A percentile compares a stretch with the other conserved stretches of the same genome.
phyloP scores from a whole-genome alignment of 2,888 invertebrate species.

The Pimpla rufipes region DNA sequence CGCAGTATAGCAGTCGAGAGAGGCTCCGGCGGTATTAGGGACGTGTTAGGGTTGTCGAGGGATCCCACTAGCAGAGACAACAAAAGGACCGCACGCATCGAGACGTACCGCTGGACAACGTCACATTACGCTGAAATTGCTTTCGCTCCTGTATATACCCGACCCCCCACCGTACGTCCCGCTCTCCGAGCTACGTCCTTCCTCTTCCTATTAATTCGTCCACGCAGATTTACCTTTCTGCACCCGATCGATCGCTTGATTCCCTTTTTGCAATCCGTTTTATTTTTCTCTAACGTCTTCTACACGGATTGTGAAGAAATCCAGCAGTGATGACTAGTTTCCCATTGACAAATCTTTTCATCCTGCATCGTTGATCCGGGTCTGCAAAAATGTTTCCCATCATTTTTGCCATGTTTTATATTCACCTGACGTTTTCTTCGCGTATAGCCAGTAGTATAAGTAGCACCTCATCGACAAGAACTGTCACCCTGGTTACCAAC shows the following conservation, averaged over 20 bases:
- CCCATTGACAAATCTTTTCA: too few relatives aligned
- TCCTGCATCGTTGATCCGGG: too few relatives aligned
- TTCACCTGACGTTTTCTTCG: too few relatives aligned
- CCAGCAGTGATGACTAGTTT: too few relatives aligned
- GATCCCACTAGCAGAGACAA: conserved; percentile 80
- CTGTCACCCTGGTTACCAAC: too few relatives aligned
- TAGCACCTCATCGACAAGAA: too few relatives aligned
- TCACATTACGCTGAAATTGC: conserved; percentile 79
- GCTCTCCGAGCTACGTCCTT: conserved; percentile 11
- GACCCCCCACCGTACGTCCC: neutral
- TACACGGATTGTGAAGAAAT: too few relatives aligned
- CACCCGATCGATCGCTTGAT: too few relatives aligned
- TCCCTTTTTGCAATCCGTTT: too few relatives aligned
- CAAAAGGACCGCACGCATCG: conserved; percentile 84
- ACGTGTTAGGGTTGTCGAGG: conserved; percentile 83
- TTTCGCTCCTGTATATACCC: conserved; percentile 57
- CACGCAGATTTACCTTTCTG: neutral
- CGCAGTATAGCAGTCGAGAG: conserved; percentile 51
- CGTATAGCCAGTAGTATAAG: too few relatives aligned
- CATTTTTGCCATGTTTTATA: conserved; percentile 1
- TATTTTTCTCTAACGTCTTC: too few relatives aligned
- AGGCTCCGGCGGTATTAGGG: conserved; percentile 82
- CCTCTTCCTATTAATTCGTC: conserved; percentile 5
- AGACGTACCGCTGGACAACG: conserved; percentile 82
- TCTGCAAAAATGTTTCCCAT: neutral